Percentiles rank a stretch among this genome's conserved stretches.
Evolutionary conservation across 2,888 invertebrate genomes (phyloP).

Genomic region (Xestoiulus laeticollis): DNA sequence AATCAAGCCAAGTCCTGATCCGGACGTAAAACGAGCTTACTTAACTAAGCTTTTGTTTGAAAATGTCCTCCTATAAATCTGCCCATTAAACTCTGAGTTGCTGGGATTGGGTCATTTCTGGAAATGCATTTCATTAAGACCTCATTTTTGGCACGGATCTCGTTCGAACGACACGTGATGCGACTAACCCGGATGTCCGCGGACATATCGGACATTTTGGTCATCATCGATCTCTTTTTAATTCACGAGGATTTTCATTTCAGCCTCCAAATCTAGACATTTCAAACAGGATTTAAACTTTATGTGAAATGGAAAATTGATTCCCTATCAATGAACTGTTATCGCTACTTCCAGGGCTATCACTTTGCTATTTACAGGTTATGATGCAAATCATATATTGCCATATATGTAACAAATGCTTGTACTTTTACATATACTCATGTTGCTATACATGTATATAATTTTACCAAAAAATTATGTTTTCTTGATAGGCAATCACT

Average conservation of each 20-base stretch:
- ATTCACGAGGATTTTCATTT: neutral
- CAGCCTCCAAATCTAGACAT: neutral
- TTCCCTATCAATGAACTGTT: neutral
- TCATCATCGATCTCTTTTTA: neutral
- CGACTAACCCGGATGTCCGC: neutral
- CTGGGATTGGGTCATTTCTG: constrained; percentile 4
- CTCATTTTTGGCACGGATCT: constrained; percentile 15
- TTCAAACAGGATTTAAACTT: neutral
- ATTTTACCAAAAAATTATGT: too few species aligned
- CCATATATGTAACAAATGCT: too few species aligned
- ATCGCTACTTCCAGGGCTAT: too few species aligned
- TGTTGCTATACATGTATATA: too few species aligned
- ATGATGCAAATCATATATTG: too few species aligned
- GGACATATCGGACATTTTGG: neutral
- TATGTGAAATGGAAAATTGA: neutral
- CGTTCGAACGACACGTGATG: neutral
- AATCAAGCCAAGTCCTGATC: constrained; percentile 6
- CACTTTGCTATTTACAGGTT: too few species aligned
- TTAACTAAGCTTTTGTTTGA: neutral
- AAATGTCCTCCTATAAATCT: neutral
- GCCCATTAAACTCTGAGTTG: neutral
- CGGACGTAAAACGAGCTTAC: constrained; percentile 14
- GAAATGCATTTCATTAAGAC: constrained; percentile 32
- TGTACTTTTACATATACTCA: too few species aligned
- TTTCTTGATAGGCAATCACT: too few species aligned